Evolutionary conservation across 2,888 invertebrate genomes (phyloP).

Genomic region (Drosophila sordidula): DNA sequence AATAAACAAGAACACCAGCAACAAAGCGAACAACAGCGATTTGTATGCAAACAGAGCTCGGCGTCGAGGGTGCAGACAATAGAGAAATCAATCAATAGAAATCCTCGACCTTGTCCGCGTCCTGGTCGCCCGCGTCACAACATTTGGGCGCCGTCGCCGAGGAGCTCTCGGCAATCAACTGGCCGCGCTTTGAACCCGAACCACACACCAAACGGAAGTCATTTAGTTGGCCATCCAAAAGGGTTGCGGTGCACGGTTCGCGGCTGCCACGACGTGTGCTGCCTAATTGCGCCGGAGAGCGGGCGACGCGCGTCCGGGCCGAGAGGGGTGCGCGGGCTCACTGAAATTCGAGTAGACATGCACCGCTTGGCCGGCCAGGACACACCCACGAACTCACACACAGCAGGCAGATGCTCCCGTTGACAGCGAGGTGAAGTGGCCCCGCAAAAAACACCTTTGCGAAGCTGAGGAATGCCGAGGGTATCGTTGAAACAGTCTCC

Average conservation of each 20-base stretch:
- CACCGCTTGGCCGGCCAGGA: conserved; percentile 11
- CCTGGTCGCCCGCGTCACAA: conserved; percentile 19
- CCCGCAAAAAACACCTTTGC: background rate
- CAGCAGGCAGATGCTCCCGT: conserved; percentile 30
- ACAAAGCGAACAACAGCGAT: conserved; percentile 20
- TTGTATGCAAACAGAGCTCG: conserved; percentile 27
- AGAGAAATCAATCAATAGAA: conserved; percentile 66
- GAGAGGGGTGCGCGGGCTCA: conserved; percentile 13
- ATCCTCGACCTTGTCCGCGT: conserved; percentile 17
- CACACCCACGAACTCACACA: conserved; percentile 1
- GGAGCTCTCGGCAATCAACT: conserved; percentile 57
- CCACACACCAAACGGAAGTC: conserved; percentile 65
- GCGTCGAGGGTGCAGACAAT: conserved; percentile 35
- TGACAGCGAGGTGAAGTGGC: background rate
- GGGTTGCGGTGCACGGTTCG: conserved; percentile 54
- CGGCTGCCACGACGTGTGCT: conserved; percentile 48
- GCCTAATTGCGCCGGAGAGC: conserved; percentile 62
- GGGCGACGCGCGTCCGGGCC: conserved; percentile 15
- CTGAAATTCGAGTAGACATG: conserved; percentile 62
- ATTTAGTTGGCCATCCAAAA: conserved; percentile 62
- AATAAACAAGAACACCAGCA: conserved; percentile 45
- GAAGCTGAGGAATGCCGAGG: background rate
- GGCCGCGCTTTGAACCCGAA: conserved; percentile 41
- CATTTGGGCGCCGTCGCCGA: conserved; percentile 24
- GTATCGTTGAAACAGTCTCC: background rate